These are phyloP conservation scores for Chinchilla lanigera DNA, from an alignment of 2,113 vertebrate genomes.

Conservation along the genomic window DNA sequence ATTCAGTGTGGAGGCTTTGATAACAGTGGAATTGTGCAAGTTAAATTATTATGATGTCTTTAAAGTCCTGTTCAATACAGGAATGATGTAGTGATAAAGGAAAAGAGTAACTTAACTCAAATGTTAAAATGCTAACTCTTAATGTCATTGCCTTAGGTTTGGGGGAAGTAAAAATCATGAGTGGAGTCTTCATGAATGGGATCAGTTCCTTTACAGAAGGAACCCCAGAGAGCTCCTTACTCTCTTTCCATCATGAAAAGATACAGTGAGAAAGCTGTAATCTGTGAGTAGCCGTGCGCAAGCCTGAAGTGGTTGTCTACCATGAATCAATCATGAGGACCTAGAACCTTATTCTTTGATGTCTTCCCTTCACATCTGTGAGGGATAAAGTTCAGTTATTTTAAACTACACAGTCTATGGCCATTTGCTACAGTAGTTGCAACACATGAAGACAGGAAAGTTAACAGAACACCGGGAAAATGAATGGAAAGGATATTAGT, in stretches of 20 bases:
- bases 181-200: not conserved
- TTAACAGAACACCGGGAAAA: not conserved
- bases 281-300: rapidly evolving
- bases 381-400: not conserved
- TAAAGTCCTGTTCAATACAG: constrained; percentile 59
- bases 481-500: not conserved
- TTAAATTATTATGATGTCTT: constrained; percentile 53
- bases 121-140: not conserved
- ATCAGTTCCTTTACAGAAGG: too few relatives aligned
- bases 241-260: not conserved
- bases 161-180: not conserved
- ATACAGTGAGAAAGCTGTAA: not conserved
- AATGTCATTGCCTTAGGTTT: not conserved
- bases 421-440: not conserved
- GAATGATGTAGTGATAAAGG: constrained; percentile 65
- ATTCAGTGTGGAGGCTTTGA: not conserved
- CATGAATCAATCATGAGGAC: not conserved
- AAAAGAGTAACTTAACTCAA: not conserved
- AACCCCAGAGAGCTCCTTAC: rapidly evolving
- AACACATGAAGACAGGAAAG: not conserved
- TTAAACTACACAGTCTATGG: not conserved
- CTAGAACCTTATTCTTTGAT: not conserved
- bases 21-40: not conserved
- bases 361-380: not conserved
- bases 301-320: not conserved